phyloP scores from a whole-genome alignment of 2,113 vertebrate genomes.

The Eidolon helvum region DNA sequence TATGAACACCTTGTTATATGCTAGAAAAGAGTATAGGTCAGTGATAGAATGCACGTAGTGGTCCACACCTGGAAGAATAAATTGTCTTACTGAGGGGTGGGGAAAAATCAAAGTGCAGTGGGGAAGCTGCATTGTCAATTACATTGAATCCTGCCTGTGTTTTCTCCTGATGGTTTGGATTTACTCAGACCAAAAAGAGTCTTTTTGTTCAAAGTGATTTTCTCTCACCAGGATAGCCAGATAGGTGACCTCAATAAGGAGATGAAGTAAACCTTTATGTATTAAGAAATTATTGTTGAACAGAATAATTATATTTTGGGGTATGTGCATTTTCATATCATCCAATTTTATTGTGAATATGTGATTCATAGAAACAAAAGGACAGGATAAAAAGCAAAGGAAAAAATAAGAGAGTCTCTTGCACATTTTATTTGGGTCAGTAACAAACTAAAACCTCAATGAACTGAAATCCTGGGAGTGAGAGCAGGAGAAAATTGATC shows the following conservation, averaged over 20 bases:
- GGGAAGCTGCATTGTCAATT: background rate
- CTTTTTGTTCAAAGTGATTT: constrained; percentile 29
- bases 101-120: background rate
- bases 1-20: background rate
- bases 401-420: background rate
- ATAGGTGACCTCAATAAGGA: constrained; percentile 12
- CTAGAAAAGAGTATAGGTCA: background rate
- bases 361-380: background rate
- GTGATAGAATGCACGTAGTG: background rate
- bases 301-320: background rate
- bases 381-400: background rate
- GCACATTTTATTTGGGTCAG: constrained; percentile 3
- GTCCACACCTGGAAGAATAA: constrained; percentile 16
- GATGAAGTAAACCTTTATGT: constrained; percentile 3
- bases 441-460: constrained; percentile 1
- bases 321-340: background rate
- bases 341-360: constrained; percentile 22
- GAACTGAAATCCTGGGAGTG: background rate
- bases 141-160: background rate
- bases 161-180: background rate
- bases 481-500: background rate
- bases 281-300: background rate
- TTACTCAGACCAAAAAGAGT: background rate
- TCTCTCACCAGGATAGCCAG: constrained; percentile 21
- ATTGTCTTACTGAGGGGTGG: background rate